These are phyloP conservation scores for Ameiurus melas DNA, from an alignment of 2,113 vertebrate genomes.

Conservation along the genomic window DNA sequence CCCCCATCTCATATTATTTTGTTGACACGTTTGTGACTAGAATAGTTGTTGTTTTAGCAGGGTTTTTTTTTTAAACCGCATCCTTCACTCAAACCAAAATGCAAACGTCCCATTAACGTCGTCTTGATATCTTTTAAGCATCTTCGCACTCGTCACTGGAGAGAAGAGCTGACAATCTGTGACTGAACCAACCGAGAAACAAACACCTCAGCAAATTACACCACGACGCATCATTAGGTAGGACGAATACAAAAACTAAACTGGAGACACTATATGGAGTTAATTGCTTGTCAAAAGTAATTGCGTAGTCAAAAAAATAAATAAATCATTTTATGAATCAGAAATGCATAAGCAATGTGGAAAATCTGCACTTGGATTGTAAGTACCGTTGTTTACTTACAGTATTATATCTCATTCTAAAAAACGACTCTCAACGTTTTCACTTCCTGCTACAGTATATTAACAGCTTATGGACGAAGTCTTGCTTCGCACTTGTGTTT, in stretches of 20 bases:
- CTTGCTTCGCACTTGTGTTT: background rate
- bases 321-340: background rate
- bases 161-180: conserved; percentile 14
- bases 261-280: background rate
- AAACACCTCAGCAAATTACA: conserved; percentile 20
- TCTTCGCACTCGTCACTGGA: background rate
- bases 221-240: conserved; percentile 4
- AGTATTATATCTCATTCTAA: background rate
- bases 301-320: background rate
- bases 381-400: background rate
- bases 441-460: background rate
- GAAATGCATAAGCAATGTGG: background rate
- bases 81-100: background rate
- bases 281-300: conserved; percentile 20
- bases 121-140: background rate
- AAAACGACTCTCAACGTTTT: background rate
- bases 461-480: background rate
- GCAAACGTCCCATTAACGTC: background rate
- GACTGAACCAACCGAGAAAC: background rate
- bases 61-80: background rate
- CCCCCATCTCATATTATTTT: background rate
- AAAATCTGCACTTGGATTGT: background rate
- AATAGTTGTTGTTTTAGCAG: background rate
- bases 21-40: background rate
- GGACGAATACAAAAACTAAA: background rate